Evolutionary conservation across 2,113 vertebrate species (phyloP), one percentile per base, ranked within the genome.

Genomic region (Microcebus lehilahytsara): DNA sequence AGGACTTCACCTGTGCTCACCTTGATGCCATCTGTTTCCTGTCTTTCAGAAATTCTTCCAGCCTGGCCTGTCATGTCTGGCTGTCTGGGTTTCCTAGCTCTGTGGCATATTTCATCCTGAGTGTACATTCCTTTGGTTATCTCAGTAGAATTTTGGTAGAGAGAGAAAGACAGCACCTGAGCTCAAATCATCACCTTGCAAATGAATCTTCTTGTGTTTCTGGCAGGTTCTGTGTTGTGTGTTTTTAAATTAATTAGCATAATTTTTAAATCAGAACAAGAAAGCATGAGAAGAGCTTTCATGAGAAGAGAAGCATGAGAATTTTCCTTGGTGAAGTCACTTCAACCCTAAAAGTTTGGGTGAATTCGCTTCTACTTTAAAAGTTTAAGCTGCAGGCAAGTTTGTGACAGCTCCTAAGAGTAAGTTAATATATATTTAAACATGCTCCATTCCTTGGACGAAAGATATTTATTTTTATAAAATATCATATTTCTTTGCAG

Each of bases 201-300:
- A 95, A 85, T 87, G 42, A 64, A 42, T 69, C 71, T 37, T 66
- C 74, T 66, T 85, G 16, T 77, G 79, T 81, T 80, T 95, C 64
- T 92, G 30, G 42, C 14, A 72, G 37, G 42, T 66, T 89, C 92
- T 84, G 9, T 80, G 53, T 60, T 93, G 67, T 32, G 67, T 94
- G 92, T 85, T 85, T 94, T 98, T 22, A 40, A 96, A 92, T 71
- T 40, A 67, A 83, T 92, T 95, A 79, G 37, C 64, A 77, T 85
- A 95, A 85, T 60, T 69, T 95, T 96, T 96, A 49, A 74, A 84
- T 96, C 17, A 85, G n/a, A 69, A 97, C 51, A 32, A 87, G 60
- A 93, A 96, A 66, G 19, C 81, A 13, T 95, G 11, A 83, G 77
- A 67, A 72, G 6, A 34, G 42, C 42, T 42, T 42, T 42, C 42